Evolutionary conservation across 2,888 invertebrate species (phyloP).

Genomic region (Drosophila paranaensis): DNA sequence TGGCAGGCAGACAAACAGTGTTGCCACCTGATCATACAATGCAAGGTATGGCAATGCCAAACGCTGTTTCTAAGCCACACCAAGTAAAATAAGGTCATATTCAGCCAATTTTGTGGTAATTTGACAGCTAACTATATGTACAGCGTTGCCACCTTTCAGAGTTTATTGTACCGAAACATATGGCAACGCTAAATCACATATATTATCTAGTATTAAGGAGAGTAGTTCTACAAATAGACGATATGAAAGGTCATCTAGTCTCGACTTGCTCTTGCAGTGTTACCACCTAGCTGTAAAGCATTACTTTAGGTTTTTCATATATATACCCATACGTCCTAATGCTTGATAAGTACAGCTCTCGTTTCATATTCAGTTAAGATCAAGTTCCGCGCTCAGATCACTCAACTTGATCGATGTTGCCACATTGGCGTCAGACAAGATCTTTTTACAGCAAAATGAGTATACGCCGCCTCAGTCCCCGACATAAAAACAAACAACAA

Average conservation of each 20-base stretch:
- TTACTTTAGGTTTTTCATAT: too few relatives aligned
- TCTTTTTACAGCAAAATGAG: neutral
- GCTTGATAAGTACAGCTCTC: too few relatives aligned
- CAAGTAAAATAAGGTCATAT: too few relatives aligned
- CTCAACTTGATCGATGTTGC: neutral
- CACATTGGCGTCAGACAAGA: neutral
- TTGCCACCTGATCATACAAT: neutral
- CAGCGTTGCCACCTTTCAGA: neutral
- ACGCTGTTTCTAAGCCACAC: neutral
- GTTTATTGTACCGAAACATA: too few relatives aligned
- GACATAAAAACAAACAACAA: neutral
- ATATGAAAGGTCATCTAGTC: neutral
- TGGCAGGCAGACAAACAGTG: too few relatives aligned
- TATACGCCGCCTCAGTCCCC: neutral
- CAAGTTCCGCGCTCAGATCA: neutral
- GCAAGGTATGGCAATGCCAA: neutral
- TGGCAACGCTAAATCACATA: neutral
- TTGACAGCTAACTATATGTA: neutral
- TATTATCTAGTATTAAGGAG: neutral
- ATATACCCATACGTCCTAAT: too few relatives aligned
- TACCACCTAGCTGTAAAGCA: neutral
- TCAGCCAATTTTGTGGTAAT: too few relatives aligned
- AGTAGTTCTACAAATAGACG: neutral
- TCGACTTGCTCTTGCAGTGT: neutral
- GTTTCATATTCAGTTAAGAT: neutral